These are phyloP conservation scores for Cryptocephalus moraei DNA, from an alignment of 2,888 invertebrate species.

Conservation along the genomic window DNA sequence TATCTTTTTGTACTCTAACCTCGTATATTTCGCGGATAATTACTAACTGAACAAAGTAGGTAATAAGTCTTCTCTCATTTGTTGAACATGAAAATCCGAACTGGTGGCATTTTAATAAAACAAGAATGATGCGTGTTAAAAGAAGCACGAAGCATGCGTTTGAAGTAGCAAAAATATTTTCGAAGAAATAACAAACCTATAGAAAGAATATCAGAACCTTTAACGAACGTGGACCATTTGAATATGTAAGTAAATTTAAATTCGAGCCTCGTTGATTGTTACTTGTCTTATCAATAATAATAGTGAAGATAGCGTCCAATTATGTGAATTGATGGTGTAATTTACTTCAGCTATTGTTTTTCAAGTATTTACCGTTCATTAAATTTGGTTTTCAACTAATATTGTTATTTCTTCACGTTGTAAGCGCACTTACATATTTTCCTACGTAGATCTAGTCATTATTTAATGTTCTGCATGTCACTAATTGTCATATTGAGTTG, in stretches of 20 bases:
- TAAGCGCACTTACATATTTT: slow-evolving; percentile 3
- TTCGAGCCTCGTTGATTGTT: no score
- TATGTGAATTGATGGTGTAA: slow-evolving; percentile 1
- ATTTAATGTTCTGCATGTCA: slow-evolving; percentile 8
- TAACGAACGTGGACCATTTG: no score
- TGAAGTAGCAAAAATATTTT: slow-evolving; percentile 10
- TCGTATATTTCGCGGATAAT: no score
- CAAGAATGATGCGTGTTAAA: slow-evolving; percentile 23
- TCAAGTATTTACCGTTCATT: slow-evolving; percentile 3
- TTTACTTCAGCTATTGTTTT: not conserved
- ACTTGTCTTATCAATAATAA: no score
- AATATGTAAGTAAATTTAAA: no score
- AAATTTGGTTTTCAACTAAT: slow-evolving; percentile 9
- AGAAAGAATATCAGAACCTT: no score
- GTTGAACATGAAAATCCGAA: no score
- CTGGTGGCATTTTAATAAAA: no score
- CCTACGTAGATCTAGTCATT: not conserved
- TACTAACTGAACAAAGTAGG: no score
- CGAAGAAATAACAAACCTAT: slow-evolving; percentile 19
- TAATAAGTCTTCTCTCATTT: no score
- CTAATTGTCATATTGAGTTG: not conserved
- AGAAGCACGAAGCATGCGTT: slow-evolving; percentile 62
- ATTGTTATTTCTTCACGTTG: slow-evolving; percentile 17
- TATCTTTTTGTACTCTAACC: no score
- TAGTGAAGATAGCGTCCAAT: not conserved